Base-by-base conservation (phyloP, 2,888 invertebrate genomes). In the Sthenelais limicola region DNA sequence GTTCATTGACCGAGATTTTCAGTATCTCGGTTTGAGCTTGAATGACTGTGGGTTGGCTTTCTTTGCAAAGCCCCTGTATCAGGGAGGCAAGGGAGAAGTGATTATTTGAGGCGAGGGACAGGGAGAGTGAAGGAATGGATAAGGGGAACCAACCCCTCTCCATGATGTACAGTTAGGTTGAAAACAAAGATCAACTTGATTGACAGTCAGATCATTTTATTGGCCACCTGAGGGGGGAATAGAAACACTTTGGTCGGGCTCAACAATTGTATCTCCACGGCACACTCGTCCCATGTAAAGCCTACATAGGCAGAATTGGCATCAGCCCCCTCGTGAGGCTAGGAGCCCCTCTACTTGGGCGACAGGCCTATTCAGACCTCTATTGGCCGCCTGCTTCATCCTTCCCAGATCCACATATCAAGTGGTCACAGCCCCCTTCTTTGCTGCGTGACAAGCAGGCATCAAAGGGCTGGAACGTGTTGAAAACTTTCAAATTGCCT, bases 111-210 rank as follows among this genome's bases (percentile, higher is more conserved):
- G n/a, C 26, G 62, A 38, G 62, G 24, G 43, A 15, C 43, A 43
- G 12, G 12, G 9, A 12, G 43, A 43, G 12, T 12, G 43, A 43
- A 43, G 43, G 43, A 12, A 15, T 43, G 15, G 43, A 43, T 12
- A 9, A 43, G 9, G 43, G 9, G 43, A 12, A 43, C 9, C 15
- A 12, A 9, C 15, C 43, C 43, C 43, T 43, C 43, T 15, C 43
- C 43, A 9, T 15, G 15, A 62, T n/a, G n/a, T n/a, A n/a, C n/a
- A n/a, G 62, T 26, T 38, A 35, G 35, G 35, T 24, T 62, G 62
- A 62, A 62, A 62, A 62, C 62, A 38, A 62, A 38, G 62, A 62
- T 62, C 62, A 62, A 62, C 62, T 62, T 62, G 62, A 62, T 62
- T 62, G 62, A 62, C 62, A 62, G 62, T 38, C 38, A 43, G 62